These are phyloP conservation scores for Sebastes baramenuke DNA, from an alignment of 2,797 vertebrate genomes.

Conservation along the genomic window DNA sequence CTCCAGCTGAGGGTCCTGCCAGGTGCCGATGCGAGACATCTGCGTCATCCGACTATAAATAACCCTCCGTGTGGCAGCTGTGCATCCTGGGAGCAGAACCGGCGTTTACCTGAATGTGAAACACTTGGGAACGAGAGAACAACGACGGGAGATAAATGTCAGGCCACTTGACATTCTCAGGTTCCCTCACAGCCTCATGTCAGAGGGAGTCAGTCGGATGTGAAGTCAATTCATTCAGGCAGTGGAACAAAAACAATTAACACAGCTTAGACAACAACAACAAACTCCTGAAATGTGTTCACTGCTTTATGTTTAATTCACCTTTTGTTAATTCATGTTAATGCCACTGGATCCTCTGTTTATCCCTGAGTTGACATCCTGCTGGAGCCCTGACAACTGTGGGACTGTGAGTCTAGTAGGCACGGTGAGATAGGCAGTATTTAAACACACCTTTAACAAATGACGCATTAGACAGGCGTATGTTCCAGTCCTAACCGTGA, in stretches of 20 bases:
- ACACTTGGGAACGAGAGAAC: conserved; percentile 46
- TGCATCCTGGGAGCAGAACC: conserved; percentile 60
- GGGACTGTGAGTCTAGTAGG: conserved; percentile 77
- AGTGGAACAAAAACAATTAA: conserved; percentile 13
- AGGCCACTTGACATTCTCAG: conserved; percentile 68
- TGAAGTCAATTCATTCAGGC: neutral
- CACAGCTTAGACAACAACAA: neutral
- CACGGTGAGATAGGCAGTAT: conserved; percentile 60
- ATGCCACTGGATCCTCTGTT: conserved; percentile 27
- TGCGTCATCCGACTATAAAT: conserved; percentile 83
- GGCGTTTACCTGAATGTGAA: conserved; percentile 62
- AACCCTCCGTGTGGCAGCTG: conserved; percentile 65
- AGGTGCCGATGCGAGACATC: conserved; percentile 61
- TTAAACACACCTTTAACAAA: conserved; percentile 82
- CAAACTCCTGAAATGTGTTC: neutral
- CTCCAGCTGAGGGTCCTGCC: conserved; percentile 61
- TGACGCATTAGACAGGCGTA: conserved; percentile 18
- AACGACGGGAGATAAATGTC: conserved; percentile 58
- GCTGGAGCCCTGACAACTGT: conserved; percentile 42
- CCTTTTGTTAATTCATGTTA: neutral
- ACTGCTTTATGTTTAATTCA: neutral
- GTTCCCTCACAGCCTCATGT: conserved; percentile 46
- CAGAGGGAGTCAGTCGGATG: neutral
- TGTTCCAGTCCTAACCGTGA: conserved; percentile 1
- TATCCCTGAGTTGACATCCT: conserved; percentile 55